Percentiles rank a stretch among this genome's conserved stretches.
Conservation (phyloP, 1,140 invertebrate species). For the Hypothenemus hampei region DNA sequence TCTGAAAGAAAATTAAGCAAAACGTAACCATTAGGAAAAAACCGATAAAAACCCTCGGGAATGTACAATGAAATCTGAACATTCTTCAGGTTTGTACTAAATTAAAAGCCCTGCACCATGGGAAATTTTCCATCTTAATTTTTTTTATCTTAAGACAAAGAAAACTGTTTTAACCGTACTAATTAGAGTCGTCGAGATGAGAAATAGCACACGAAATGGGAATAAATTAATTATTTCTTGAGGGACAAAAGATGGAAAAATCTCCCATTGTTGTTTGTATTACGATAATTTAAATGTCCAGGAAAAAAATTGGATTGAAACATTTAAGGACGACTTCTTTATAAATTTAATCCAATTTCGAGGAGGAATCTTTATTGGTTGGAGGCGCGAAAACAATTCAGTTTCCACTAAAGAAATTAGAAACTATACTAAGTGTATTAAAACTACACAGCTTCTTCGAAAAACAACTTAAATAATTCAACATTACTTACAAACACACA, state of each 20-base stretch:
- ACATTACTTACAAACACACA: constrained; percentile 3
- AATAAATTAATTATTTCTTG: not conserved
- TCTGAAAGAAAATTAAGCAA: no score
- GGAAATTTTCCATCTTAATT: not conserved
- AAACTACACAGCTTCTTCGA: constrained; percentile 1
- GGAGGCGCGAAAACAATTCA: not conserved
- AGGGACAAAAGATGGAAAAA: constrained; percentile 1
- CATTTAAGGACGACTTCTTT: not conserved
- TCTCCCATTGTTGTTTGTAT: not conserved
- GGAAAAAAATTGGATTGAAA: not conserved
- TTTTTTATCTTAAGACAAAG: constrained; percentile 1
- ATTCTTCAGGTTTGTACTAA: not conserved
- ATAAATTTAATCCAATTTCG: not conserved
- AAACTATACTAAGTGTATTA: constrained; percentile 3
- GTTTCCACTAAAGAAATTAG: not conserved
- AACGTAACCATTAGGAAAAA: no score
- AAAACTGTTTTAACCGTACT: not conserved
- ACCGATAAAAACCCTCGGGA: no score
- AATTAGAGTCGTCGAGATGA: not conserved
- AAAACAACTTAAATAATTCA: constrained; percentile 1
- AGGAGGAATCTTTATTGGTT: constrained; percentile 1
- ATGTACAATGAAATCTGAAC: constrained; percentile 1
- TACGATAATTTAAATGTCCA: not conserved
- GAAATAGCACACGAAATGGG: not conserved
- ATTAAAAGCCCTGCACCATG: not conserved